phyloP scores from a whole-genome alignment of 2,888 invertebrate genomes.

The Carabus problematicus region DNA sequence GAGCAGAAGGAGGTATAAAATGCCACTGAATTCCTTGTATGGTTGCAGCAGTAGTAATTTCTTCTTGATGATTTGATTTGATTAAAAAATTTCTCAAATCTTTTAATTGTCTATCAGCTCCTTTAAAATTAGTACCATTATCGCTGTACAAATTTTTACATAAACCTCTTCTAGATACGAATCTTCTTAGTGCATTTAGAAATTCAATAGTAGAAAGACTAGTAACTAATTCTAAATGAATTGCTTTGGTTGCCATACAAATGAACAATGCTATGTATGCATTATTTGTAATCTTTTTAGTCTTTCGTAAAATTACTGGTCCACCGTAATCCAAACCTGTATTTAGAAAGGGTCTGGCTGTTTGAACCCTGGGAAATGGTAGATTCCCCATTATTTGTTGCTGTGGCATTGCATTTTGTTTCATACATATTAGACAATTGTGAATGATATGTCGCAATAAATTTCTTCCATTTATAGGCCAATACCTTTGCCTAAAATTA shows the following conservation, averaged over 20 bases:
- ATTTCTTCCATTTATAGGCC: constrained; percentile 1
- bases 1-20: too few species aligned
- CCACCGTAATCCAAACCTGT: constrained; percentile 24
- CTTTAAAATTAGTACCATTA: constrained; percentile 25
- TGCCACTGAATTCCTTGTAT: too few species aligned
- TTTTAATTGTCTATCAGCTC: constrained; percentile 11
- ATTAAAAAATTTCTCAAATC: too few species aligned
- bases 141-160: constrained; percentile 9
- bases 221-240: constrained; percentile 6
- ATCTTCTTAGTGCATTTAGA: constrained; percentile 14
- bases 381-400: background rate
- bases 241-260: constrained; percentile 16
- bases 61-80: too few species aligned
- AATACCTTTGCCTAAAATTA: background rate
- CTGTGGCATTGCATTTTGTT: background rate
- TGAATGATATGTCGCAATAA: background rate
- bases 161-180: constrained; percentile 18
- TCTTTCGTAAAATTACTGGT: constrained; percentile 8
- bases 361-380: background rate
- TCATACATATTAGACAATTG: background rate
- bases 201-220: constrained; percentile 4
- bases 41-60: too few species aligned
- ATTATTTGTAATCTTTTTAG: background rate
- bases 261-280: constrained; percentile 7
- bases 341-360: background rate